These are phyloP conservation scores for Ganaspis brasiliensis DNA, from an alignment of 2,888 invertebrate genomes.

Conservation along the genomic window DNA sequence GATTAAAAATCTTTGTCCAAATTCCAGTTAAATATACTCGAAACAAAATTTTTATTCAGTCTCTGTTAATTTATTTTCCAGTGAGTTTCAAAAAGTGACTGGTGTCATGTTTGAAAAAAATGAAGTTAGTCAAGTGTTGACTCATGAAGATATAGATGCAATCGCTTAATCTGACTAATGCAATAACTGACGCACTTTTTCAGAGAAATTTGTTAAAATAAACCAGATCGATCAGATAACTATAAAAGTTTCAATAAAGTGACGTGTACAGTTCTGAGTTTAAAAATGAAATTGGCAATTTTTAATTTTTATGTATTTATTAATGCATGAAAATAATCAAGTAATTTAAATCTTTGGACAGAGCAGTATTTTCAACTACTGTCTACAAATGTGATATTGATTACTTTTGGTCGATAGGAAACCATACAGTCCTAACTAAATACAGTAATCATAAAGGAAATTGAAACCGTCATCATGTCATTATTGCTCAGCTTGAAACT, in stretches of 20 bases:
- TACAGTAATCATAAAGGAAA: slow-evolving; percentile 35
- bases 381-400: slow-evolving; percentile 3
- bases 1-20: no score
- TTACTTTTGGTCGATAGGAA: background rate
- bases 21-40: no score
- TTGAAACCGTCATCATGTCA: slow-evolving; percentile 38
- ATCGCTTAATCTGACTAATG: slow-evolving; percentile 29
- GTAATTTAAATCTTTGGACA: no score
- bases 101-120: background rate
- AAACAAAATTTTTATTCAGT: no score
- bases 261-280: background rate
- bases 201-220: slow-evolving; percentile 1
- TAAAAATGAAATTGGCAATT: background rate
- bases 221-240: background rate
- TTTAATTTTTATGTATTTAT: no score
- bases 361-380: background rate
- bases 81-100: no score
- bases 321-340: no score
- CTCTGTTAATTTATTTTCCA: no score
- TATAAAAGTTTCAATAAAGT: background rate
- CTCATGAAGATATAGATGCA: background rate
- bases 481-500: slow-evolving; percentile 34
- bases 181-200: slow-evolving; percentile 17
- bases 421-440: background rate
- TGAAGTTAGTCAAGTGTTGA: slow-evolving; percentile 16